A percentile compares a stretch with the other conserved stretches of the same genome.
Conservation (phyloP, 2,888 invertebrate genomes). For the Cephonodes hylas region DNA sequence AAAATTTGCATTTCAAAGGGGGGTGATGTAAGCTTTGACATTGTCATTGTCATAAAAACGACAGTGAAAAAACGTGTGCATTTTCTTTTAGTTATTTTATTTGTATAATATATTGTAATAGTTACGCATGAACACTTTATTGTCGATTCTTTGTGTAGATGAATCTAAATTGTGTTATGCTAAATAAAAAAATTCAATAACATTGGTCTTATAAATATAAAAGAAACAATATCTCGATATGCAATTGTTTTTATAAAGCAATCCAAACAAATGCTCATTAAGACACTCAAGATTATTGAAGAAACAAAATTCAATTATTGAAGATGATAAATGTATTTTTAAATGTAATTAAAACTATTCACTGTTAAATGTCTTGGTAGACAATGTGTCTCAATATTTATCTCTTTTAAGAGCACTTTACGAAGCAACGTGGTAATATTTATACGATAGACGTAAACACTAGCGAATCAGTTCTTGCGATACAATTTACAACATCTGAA, state of each 20-base stretch:
- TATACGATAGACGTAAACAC: neutral
- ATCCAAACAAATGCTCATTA: conserved; percentile 1
- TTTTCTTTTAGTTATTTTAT: no score
- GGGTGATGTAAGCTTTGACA: no score
- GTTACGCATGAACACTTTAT: no score
- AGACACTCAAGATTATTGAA: neutral
- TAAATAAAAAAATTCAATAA: no score
- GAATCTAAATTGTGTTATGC: no score
- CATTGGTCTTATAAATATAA: neutral
- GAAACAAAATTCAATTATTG: neutral
- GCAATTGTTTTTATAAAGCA: neutral
- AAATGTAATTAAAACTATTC: neutral
- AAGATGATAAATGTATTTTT: neutral
- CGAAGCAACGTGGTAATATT: neutral
- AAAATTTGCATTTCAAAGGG: no score
- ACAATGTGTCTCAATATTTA: neutral
- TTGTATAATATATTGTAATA: no score
- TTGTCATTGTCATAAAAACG: no score
- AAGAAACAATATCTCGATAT: neutral
- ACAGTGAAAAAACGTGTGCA: no score
- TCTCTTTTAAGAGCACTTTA: neutral
- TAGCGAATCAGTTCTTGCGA: neutral
- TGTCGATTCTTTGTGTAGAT: no score
- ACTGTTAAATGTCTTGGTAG: neutral
- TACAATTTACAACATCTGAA: neutral